A percentile compares a stretch with the other conserved stretches of the same genome.
Conservation (phyloP, 1,140 invertebrate species). For the Drosophila setifemur region DNA sequence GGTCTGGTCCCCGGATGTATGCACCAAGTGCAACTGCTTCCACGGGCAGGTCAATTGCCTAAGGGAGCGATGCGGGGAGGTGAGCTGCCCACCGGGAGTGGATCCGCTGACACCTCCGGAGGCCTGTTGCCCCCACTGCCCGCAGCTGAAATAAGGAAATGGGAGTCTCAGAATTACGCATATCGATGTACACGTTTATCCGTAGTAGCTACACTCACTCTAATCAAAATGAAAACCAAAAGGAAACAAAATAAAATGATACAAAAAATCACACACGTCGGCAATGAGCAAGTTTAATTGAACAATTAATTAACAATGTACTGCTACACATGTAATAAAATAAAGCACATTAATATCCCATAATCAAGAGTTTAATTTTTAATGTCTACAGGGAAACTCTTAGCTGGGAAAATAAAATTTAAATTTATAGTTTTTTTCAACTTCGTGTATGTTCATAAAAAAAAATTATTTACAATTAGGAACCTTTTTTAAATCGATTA, state of each 20-base stretch:
- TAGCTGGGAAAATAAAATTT: background rate
- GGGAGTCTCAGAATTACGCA: slow-evolving; percentile 34
- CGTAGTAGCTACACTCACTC: slow-evolving; percentile 68
- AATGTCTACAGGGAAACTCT: background rate
- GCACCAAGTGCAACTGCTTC: slow-evolving; percentile 84
- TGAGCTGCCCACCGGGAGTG: slow-evolving; percentile 61
- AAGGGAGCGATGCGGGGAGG: slow-evolving; percentile 67
- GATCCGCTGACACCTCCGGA: slow-evolving; percentile 69
- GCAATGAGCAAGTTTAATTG: slow-evolving; percentile 48
- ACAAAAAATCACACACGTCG: background rate
- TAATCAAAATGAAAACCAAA: slow-evolving; percentile 25
- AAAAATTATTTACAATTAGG: no score
- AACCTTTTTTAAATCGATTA: no score
- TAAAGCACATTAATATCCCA: slow-evolving; percentile 72
- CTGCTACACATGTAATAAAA: slow-evolving; percentile 78
- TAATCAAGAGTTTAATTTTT: background rate
- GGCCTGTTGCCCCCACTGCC: slow-evolving; percentile 73
- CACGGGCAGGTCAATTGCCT: slow-evolving; percentile 74
- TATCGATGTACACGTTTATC: slow-evolving; percentile 68
- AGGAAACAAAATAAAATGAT: background rate
- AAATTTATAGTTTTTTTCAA: background rate
- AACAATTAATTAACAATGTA: slow-evolving; percentile 70
- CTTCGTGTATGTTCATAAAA: no score
- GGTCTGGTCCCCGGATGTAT: slow-evolving; percentile 83
- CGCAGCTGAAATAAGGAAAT: slow-evolving; percentile 24